Evolutionary conservation across 1,140 invertebrate genomes (phyloP), one percentile per base, ranked within the genome.

Genomic region (Achroia grisella): DNA sequence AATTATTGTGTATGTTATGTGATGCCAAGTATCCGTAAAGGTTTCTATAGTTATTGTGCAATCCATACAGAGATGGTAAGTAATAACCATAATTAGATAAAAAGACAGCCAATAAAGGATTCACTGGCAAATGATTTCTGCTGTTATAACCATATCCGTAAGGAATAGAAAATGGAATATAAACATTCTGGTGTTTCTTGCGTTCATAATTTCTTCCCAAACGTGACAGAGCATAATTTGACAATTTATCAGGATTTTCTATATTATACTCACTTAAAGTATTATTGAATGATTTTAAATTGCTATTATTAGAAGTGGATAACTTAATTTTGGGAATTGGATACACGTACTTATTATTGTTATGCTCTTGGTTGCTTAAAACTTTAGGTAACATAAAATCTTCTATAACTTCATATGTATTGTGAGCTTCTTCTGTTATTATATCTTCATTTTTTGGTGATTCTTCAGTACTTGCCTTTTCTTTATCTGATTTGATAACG

Each of bases 1-100:
- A 86, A 59, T 89, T 89, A 39, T 91, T 91, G 56, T 90, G 89
- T 44, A 90, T 89, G 69, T 90, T 90, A 58, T 91, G 90, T 13
- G 86, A 82, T 3, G 89, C 88, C 44, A 85, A 67, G 62, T 90
- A 88, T 1, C 88, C 88, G 49, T 90, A 90, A 15, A 89, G 55
- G 52, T 89, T 88, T 27, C 76, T 76, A 37, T 86, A 86, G 44
- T 80, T 73, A 33, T 55, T 60, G 4, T 59, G 62, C 35, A 69
- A 49, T 8, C 74, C 73, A 39, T 68, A 76, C 8, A 55, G 40
- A 23, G 73, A 72, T 1, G 86, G 80, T 23, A 89, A 52, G 56
- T 91, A 90, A 47, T 86, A 79, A 1, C 89, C 89, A 67, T 90
- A 90, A 60, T 90, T 89, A 2, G 89, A 90, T 27, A 91, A 65